Base-by-base conservation (phyloP, 1,140 invertebrate genomes). In the Sitodiplosis mosellana region DNA sequence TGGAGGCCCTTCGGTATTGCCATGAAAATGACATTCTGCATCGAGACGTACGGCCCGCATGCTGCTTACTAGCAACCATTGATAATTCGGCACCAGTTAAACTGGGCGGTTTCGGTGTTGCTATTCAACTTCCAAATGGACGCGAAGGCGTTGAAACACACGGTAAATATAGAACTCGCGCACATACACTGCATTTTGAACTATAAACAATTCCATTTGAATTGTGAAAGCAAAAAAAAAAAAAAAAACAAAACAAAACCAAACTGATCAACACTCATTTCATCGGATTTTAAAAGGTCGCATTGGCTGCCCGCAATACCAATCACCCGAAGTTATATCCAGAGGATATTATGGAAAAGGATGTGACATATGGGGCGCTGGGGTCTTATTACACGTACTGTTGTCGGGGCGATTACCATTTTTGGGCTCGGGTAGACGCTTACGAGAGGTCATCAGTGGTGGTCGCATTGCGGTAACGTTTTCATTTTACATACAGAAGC, bases 31-130 rank as follows among this genome's bases (percentile, higher is more conserved):
- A 94, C 63, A 94, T 96, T 58, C 84, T 96, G 60, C 93, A 97
- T 68, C 78, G 91, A 52, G 91, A 96, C 69, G 81, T 96, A 53
- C 86, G 93, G 60, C 91, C 92, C 18, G 90, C 95, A 58, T 94
- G 89, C 73, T 87, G 94, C 21, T 74, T 96, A 47, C 70, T 98
- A 37, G 87, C 92, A 19, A 89, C 85, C 38, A 84, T 88, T 57
- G 94, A 98, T 64, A 99, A 97, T 69, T 96, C 91, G 22, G 92
- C 94, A 20, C 94, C 95, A 8, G 86, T 99, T 52, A 99, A 99
- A 69, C 70, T 99, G 21, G 89, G 91, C 15, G 91, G 92, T n/a
- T 98, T 99, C 63, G 90, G 93, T 12, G 87, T 95, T 33, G 93
- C 94, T 17, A 81, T 95, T 38, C 90, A 95, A 61, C 70, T 96